Base-by-base conservation (phyloP, 2,888 invertebrate species). In the Pteria penguin region DNA sequence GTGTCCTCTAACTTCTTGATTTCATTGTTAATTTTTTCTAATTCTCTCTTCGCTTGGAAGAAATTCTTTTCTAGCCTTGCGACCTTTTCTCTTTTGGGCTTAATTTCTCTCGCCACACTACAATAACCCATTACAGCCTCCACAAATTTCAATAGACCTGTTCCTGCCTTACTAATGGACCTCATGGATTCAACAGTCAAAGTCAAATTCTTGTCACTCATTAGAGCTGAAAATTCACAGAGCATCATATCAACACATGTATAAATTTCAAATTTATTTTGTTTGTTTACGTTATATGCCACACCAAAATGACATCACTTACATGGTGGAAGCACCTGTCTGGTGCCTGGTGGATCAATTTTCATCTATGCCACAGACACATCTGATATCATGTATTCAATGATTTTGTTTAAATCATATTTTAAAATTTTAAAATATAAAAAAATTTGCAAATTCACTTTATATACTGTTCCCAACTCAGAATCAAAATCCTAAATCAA, bases 51-150 rank as follows among this genome's bases (percentile, higher is more conserved):
- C 1, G 92, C 91, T 81, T 89, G 86, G 75, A 85, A 82, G 77
- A 94, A 96, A 79, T 96, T 96, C 63, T 93, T 94, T 87, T 97
- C 96, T 5, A 97, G 93, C 60, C 94, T 94, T 81, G 95, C 95
- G 1, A 97, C 96, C 89, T 95, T 95, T 27, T 97, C 97, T 84
- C 96, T 84, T 84, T 93, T 93, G 0, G 92, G 93, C 82, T 91
- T 91, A 73, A 92, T 96, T 90, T 97, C 97, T 87, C 95, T 95
- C 88, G 94, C 97, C 0, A 97, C 96, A 1, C 95, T 95, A 88
- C 96, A 97, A 92, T 97, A 98, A n/a, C 95, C 96, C 72, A 97
- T 93, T 0, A 97, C 97, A 11, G 97, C 97, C 36, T 94, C 94
- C 0, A 97, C 96, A 91, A 97, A 97, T 91, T 95, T 96, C 11